These are phyloP conservation scores for Andrena camellia DNA, from an alignment of 2,888 invertebrate genomes.

Conservation along the genomic window DNA sequence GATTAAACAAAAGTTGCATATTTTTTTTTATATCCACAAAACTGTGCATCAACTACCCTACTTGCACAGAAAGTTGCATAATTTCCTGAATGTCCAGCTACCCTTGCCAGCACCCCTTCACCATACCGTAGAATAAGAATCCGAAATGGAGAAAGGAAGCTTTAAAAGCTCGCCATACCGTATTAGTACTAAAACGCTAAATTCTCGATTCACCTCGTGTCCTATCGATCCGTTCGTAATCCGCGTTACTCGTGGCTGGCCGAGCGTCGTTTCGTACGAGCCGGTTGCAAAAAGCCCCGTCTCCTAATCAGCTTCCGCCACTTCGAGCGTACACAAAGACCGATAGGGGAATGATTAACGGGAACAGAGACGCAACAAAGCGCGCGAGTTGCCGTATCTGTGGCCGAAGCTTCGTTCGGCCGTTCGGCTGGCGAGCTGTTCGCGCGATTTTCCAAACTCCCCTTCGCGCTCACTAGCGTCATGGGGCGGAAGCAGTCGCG, in stretches of 20 bases:
- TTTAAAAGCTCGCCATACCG: too few relatives aligned
- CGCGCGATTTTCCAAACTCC: slow-evolving; percentile 31
- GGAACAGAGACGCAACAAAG: slow-evolving; percentile 31
- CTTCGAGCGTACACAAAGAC: slow-evolving; percentile 24
- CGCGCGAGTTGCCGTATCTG: slow-evolving; percentile 2
- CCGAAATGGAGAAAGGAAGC: too few relatives aligned
- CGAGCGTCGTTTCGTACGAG: slow-evolving; percentile 6
- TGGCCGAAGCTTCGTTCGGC: slow-evolving; percentile 20
- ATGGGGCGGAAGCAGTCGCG: not conserved
- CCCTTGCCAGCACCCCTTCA: too few relatives aligned
- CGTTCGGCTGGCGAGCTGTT: not conserved
- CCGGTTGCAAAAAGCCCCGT: slow-evolving; percentile 29
- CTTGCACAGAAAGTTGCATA: too few relatives aligned
- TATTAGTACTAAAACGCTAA: not conserved
- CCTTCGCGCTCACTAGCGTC: not conserved
- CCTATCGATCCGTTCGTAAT: slow-evolving; percentile 14
- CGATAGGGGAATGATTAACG: slow-evolving; percentile 45
- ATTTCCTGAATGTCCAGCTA: too few relatives aligned
- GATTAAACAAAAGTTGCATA: too few relatives aligned
- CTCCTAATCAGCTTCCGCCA: slow-evolving; percentile 51
- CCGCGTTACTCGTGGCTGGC: not conserved
- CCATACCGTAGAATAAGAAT: too few relatives aligned
- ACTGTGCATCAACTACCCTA: too few relatives aligned
- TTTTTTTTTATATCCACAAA: too few relatives aligned
- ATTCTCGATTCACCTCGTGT: not conserved